Conservation (phyloP, 1,140 invertebrate genomes). For the Neelides sp. region DNA sequence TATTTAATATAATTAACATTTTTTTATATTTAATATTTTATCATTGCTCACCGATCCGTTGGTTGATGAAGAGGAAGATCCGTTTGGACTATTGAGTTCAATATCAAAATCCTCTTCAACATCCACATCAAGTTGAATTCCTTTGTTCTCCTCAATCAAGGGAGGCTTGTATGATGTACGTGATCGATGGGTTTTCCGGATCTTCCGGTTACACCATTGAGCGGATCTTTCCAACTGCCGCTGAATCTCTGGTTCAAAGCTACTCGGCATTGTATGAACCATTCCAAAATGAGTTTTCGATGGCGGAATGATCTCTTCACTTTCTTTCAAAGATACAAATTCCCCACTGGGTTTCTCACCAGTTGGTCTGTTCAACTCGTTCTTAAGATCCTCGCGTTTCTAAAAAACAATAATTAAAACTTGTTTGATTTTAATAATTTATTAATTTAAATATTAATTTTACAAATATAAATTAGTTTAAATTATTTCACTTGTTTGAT, state of each 20-base stretch:
- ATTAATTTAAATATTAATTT: neutral
- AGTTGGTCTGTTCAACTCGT: neutral
- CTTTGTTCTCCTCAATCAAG: neutral
- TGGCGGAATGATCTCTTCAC: neutral
- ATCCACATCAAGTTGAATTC: constrained; percentile 3
- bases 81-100: too few relatives aligned
- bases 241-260: constrained; percentile 26
- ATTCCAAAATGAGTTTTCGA: constrained; percentile 19
- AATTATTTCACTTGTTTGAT: neutral
- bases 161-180: neutral
- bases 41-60: too few relatives aligned
- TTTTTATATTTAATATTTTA: too few relatives aligned
- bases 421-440: neutral
- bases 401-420: neutral
- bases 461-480: neutral
- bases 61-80: too few relatives aligned
- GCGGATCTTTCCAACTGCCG: constrained; percentile 27
- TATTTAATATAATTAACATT: too few relatives aligned
- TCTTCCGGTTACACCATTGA: neutral
- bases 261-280: constrained; percentile 18
- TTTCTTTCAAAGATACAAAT: neutral
- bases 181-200: neutral
- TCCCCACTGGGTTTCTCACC: neutral
- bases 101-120: neutral
- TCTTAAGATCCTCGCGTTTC: neutral